Percentiles rank a stretch among this genome's conserved stretches.
These are phyloP conservation scores for Melipona beecheii DNA, from an alignment of 2,888 invertebrate species.

Conservation along the genomic window DNA sequence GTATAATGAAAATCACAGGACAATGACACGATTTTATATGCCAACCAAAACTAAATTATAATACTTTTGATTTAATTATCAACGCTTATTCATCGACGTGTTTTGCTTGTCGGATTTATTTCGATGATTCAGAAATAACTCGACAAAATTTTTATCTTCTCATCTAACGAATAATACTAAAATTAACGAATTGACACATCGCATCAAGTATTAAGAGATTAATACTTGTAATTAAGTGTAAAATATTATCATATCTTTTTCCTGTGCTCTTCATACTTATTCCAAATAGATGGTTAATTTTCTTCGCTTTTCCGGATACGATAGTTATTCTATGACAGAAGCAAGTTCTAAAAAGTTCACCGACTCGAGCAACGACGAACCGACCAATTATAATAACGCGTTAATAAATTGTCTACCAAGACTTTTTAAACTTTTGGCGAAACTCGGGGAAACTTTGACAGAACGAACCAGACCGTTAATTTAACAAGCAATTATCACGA, in stretches of 20 bases:
- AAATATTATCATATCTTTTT: neutral
- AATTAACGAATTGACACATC: too few relatives aligned
- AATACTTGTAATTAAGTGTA: too few relatives aligned
- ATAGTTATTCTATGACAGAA: neutral
- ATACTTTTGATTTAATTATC: too few relatives aligned
- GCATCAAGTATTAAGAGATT: neutral
- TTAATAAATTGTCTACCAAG: conserved; percentile 46
- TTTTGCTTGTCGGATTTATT: too few relatives aligned
- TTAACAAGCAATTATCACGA: conserved; percentile 79
- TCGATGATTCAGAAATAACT: too few relatives aligned
- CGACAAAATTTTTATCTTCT: too few relatives aligned
- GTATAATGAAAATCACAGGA: too few relatives aligned
- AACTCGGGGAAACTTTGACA: conserved; percentile 56
- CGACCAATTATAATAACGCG: conserved; percentile 44
- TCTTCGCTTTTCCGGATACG: neutral
- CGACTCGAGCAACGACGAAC: conserved; percentile 6
- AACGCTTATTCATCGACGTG: too few relatives aligned
- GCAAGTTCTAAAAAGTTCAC: conserved; percentile 32
- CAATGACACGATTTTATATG: too few relatives aligned
- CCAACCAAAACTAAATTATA: too few relatives aligned
- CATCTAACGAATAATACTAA: too few relatives aligned
- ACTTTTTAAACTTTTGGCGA: conserved; percentile 49
- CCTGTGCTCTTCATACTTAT: neutral
- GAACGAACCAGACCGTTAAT: conserved; percentile 44
- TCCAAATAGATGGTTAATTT: conserved; percentile 11